Conservation (phyloP, 2,888 invertebrate species). For the Nemoura dubitans region DNA sequence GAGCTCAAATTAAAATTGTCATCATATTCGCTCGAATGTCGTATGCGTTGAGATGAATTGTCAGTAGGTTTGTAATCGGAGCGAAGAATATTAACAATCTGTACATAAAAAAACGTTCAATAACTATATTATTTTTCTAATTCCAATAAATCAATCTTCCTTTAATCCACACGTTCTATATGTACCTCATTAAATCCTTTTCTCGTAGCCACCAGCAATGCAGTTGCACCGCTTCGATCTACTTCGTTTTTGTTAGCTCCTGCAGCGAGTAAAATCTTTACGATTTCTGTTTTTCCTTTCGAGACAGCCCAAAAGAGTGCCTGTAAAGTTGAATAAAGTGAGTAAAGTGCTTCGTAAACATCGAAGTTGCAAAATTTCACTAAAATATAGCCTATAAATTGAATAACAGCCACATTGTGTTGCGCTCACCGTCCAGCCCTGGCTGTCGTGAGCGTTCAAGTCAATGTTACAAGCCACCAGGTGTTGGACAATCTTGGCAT, state of each 20-base stretch:
- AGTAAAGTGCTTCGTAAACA: background rate
- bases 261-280: constrained; percentile 55
- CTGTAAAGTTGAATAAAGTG: constrained; percentile 17
- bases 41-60: background rate
- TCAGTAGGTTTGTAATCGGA: background rate
- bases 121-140: background rate
- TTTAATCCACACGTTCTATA: background rate
- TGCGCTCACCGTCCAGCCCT: constrained; percentile 57
- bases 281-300: constrained; percentile 55
- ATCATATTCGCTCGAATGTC: background rate
- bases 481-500: constrained; percentile 55
- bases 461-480: constrained; percentile 57
- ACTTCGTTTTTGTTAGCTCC: constrained; percentile 47
- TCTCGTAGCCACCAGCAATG: constrained; percentile 48
- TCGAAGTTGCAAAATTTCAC: too few relatives aligned
- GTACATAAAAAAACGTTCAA: background rate
- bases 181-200: constrained; percentile 49
- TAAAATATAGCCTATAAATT: background rate
- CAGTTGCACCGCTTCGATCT: constrained; percentile 50
- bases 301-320: constrained; percentile 59
- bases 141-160: background rate
- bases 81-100: background rate
- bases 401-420: background rate
- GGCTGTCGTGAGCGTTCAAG: constrained; percentile 58
- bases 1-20: background rate